A percentile compares a stretch with the other conserved stretches of the same genome.
Conservation (phyloP, 1,140 invertebrate genomes). For the Tetragonula clypearis region DNA sequence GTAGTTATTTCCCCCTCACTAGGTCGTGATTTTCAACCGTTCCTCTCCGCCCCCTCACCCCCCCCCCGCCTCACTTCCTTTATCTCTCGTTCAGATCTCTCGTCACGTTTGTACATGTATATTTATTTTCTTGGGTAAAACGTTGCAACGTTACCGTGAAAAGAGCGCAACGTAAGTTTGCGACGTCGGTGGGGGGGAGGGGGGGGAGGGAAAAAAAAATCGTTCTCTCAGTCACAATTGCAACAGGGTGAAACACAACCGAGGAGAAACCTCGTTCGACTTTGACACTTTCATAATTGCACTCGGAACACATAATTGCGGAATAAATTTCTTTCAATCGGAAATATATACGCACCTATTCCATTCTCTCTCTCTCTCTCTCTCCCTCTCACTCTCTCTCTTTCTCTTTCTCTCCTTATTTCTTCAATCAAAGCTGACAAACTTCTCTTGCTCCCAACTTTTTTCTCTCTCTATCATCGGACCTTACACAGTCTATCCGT, state of each 20-base stretch:
- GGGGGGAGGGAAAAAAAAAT: too few species aligned
- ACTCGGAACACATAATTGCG: slow-evolving; percentile 20
- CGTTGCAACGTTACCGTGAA: neutral
- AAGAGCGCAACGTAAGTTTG: neutral
- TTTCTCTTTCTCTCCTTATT: neutral
- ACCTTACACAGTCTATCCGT: slow-evolving; percentile 24
- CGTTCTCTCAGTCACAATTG: neutral
- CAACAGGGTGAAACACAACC: too few species aligned
- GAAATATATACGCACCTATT: slow-evolving; percentile 7
- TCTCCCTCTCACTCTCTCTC: slow-evolving; percentile 22
- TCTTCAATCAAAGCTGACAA: slow-evolving; percentile 27
- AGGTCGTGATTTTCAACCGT: neutral
- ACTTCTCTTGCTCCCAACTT: neutral
- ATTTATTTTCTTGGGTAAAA: neutral
- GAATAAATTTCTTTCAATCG: neutral
- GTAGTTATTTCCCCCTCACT: neutral
- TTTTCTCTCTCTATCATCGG: neutral
- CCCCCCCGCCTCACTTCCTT: too few species aligned
- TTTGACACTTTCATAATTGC: slow-evolving; percentile 33
- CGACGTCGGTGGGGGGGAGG: too few species aligned
- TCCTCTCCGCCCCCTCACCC: too few species aligned
- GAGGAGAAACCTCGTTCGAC: neutral
- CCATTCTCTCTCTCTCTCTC: slow-evolving; percentile 10
- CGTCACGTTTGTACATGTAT: too few species aligned
- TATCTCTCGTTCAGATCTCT: neutral